These are phyloP conservation scores for Eulemur coronatus DNA, from an alignment of 2,797 vertebrate species.

Conservation along the genomic window DNA sequence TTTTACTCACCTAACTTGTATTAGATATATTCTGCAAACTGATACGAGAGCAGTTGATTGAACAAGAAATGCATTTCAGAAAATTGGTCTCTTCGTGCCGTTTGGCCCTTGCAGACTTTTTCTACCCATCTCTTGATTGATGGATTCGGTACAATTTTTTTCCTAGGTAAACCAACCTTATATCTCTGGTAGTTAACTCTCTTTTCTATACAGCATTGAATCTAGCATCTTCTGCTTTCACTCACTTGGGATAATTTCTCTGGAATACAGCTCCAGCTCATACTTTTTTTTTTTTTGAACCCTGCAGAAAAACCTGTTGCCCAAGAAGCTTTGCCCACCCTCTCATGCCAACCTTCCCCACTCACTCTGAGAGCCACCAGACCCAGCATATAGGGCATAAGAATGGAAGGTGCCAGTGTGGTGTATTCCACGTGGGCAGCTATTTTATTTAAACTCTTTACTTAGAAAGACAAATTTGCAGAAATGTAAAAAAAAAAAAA, in stretches of 20 bases:
- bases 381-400: fast-evolving
- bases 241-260: background rate
- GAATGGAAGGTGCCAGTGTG: background rate
- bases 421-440: background rate
- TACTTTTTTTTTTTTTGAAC: background rate
- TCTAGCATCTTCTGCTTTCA: background rate
- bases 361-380: background rate
- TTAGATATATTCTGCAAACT: background rate
- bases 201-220: background rate
- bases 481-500: background rate
- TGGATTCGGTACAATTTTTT: background rate
- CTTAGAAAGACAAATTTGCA: slow-evolving; percentile 34
- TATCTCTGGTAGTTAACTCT: background rate
- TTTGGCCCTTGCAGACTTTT: background rate
- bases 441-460: background rate
- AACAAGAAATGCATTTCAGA: background rate
- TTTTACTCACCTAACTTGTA: background rate
- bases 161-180: background rate
- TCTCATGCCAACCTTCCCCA: background rate
- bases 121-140: background rate
- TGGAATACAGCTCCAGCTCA: background rate
- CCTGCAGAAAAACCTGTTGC: background rate
- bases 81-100: background rate
- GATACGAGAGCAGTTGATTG: background rate
- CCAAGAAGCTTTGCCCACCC: background rate